Conservation (phyloP, 2,888 invertebrate genomes). For the Agrotis puta region DNA sequence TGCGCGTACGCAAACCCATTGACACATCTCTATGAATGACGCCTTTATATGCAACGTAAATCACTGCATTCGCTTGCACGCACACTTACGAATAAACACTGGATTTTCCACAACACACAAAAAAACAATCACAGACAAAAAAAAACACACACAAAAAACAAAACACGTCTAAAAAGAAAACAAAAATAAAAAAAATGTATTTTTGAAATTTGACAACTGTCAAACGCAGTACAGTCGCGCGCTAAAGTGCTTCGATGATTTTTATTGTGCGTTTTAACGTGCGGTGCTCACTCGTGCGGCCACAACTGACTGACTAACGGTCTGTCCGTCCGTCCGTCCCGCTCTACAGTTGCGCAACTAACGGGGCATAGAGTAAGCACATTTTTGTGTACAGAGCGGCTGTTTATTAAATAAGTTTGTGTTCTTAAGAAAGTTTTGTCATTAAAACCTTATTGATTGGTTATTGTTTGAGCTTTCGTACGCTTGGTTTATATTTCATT, state of each 20-base stretch:
- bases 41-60: slow-evolving; percentile 68
- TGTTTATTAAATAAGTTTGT: slow-evolving; percentile 55
- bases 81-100: slow-evolving; percentile 49
- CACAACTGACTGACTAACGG: slow-evolving; percentile 83
- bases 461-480: slow-evolving; percentile 33
- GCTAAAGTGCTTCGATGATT: slow-evolving; percentile 67
- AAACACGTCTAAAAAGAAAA: background rate
- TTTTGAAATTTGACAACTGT: slow-evolving; percentile 65
- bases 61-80: slow-evolving; percentile 60
- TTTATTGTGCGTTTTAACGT: slow-evolving; percentile 71
- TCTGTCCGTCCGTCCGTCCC: slow-evolving; percentile 81
- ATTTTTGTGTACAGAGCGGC: slow-evolving; percentile 80
- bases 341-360: slow-evolving; percentile 87
- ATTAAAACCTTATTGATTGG: slow-evolving; percentile 35
- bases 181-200: slow-evolving; percentile 1
- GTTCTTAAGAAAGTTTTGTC: slow-evolving; percentile 39
- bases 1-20: slow-evolving; percentile 85
- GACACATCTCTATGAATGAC: slow-evolving; percentile 86
- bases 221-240: slow-evolving; percentile 70
- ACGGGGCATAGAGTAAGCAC: slow-evolving; percentile 88
- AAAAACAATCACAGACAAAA: slow-evolving; percentile 27
- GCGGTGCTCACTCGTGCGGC: slow-evolving; percentile 80
- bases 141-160: slow-evolving; percentile 12
- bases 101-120: slow-evolving; percentile 37
- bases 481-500: background rate